Evolutionary conservation across 1,140 invertebrate genomes (phyloP).

Genomic region (Trinorchestia longiramus): DNA sequence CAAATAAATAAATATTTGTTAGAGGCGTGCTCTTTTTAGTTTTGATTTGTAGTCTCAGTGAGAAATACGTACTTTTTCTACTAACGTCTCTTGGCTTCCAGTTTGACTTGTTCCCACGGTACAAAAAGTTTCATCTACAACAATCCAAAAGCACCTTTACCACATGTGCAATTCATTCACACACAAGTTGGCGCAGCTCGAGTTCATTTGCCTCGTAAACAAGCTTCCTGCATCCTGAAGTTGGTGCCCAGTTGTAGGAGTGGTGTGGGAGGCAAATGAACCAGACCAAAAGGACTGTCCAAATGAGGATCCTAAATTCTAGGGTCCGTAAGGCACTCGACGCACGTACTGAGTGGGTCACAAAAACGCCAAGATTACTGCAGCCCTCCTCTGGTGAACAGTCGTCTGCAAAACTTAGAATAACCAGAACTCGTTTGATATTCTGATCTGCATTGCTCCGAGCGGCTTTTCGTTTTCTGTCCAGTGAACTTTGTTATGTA

Average conservation of each 20-base stretch:
- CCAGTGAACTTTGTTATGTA: background rate
- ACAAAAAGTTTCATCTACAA: background rate
- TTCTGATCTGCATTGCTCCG: background rate
- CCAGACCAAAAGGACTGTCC: background rate
- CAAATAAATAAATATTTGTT: background rate
- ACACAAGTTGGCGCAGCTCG: background rate
- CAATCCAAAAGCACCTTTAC: background rate
- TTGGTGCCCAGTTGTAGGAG: background rate
- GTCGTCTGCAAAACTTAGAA: background rate
- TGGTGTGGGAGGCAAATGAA: background rate
- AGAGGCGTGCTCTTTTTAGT: background rate
- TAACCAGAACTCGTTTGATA: background rate
- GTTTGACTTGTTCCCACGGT: background rate
- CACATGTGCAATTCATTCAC: background rate
- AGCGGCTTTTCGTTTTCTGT: background rate
- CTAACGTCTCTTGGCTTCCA: background rate
- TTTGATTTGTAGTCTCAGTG: background rate
- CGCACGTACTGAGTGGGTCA: background rate
- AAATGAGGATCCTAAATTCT: constrained; percentile 9
- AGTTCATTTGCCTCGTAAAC: background rate
- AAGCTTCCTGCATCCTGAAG: background rate
- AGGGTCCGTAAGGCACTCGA: background rate
- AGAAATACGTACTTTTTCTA: background rate
- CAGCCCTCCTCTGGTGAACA: background rate
- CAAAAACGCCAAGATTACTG: constrained; percentile 7